A percentile compares a stretch with the other conserved stretches of the same genome.
Evolutionary conservation across 1,140 invertebrate species (phyloP).

Genomic region (Diorhabda carinulata): DNA sequence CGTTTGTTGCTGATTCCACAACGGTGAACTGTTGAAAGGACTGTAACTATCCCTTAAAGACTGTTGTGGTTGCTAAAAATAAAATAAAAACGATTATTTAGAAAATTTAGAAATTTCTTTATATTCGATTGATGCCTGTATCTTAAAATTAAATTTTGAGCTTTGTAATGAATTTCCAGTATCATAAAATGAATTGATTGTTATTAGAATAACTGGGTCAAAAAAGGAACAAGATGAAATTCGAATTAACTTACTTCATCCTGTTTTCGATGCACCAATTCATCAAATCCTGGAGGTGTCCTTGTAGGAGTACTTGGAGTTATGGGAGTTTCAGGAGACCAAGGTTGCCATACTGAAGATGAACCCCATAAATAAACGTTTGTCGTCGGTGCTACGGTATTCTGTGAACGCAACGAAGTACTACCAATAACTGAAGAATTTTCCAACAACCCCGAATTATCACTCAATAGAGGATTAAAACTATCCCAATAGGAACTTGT

Average conservation of each 20-base stretch:
- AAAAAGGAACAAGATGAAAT: not conserved
- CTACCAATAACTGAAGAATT: slow-evolving; percentile 16
- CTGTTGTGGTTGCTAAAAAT: slow-evolving; percentile 6
- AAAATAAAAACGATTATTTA: too few species aligned
- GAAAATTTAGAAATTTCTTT: too few species aligned
- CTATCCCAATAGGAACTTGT: slow-evolving; percentile 25
- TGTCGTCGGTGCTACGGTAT: slow-evolving; percentile 46
- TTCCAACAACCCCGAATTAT: not conserved
- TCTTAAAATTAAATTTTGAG: too few species aligned
- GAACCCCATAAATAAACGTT: slow-evolving; percentile 47
- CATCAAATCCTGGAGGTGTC: slow-evolving; percentile 44
- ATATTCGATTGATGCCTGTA: too few species aligned
- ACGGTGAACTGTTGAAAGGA: slow-evolving; percentile 18
- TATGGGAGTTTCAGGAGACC: slow-evolving; percentile 29
- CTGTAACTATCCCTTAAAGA: slow-evolving; percentile 21
- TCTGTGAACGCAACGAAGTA: slow-evolving; percentile 17
- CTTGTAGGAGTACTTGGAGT: slow-evolving; percentile 33
- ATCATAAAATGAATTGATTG: too few species aligned
- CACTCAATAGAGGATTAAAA: slow-evolving; percentile 15
- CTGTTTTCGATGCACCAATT: slow-evolving; percentile 31
- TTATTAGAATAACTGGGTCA: too few species aligned
- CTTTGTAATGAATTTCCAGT: too few species aligned
- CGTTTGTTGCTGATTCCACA: slow-evolving; percentile 24
- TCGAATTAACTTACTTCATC: slow-evolving; percentile 13
- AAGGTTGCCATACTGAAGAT: slow-evolving; percentile 41